Base-by-base conservation (phyloP, 2,113 vertebrate genomes). In the Australoheros scitulus region DNA sequence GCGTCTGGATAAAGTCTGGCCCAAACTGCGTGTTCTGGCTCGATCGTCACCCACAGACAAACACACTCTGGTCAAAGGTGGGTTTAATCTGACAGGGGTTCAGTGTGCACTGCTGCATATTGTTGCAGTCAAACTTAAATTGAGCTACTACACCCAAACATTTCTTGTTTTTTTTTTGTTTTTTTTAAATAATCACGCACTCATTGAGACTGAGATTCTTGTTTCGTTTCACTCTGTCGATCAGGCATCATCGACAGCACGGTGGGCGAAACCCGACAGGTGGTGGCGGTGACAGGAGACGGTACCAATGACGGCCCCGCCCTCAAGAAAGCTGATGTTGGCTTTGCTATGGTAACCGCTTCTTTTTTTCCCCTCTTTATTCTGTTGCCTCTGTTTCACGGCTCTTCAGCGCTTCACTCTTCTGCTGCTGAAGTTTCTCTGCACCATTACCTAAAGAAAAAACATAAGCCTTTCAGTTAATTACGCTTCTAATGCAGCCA, bases 221-320 rank as follows among this genome's bases (percentile, higher is more conserved):
- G 68, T 47, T 63, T 9, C 70, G 75, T 55, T 41, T 29, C 29
- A 2, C 79, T 61, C 29, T 61, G 77, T 22, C 41, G 41, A 57
- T 32, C 95, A 99, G 98, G 98, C 14, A 99, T 99, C 88, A 99
- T 99, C 10, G 98, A 99, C 95, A 99, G 98, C 95, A 98, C 96
- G 0, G 91, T 98, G 47, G 95, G 94, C 14, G 98, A 98, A 3
- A 97, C 95, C 65, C 95, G 98, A 76, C 97, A 99, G 94, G 98
- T 99, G 89, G 98, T 99, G 91, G 98, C 98, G 0, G 98, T 99
- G 94, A 99, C 98, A 0, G 98, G 98, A 63, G 98, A 99, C 0
- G 98, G 98, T 4, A 99, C 98, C 83, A 99, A 99, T 1, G 98
- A 99, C 0, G 98, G 98, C 36, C 98, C 98, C 0, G 98, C 98